Conservation (phyloP, 2,797 vertebrate genomes). For the Chelonia mydas region DNA sequence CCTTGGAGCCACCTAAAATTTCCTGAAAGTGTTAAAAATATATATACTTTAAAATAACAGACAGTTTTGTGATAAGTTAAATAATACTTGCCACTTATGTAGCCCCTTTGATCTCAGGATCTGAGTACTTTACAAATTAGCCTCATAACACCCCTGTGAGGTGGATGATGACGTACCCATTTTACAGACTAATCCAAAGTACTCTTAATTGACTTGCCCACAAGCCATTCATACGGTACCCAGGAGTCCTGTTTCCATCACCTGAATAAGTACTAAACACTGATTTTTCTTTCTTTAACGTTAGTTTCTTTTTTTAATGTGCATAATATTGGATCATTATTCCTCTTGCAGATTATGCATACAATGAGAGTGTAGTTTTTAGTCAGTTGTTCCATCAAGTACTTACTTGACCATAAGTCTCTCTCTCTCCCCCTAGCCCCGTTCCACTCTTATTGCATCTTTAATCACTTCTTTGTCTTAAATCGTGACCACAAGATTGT, state of each 20-base stretch:
- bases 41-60: not conserved
- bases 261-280: not conserved
- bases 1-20: not conserved
- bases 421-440: too few species aligned
- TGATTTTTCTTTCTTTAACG: not conserved
- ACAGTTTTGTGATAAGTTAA: not conserved
- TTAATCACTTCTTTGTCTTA: not conserved
- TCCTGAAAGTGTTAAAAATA: not conserved
- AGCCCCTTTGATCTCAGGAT: not conserved
- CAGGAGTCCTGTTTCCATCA: not conserved
- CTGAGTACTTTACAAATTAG: not conserved
- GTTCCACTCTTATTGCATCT: not conserved
- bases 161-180: not conserved
- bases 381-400: not conserved
- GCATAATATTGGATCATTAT: not conserved
- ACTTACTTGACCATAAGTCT: not conserved
- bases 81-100: not conserved
- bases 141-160: not conserved
- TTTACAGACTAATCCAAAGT: not conserved
- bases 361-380: not conserved
- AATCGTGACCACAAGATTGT: not conserved
- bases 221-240: not conserved
- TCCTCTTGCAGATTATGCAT: not conserved
- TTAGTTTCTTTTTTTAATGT: not conserved
- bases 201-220: not conserved